Conservation (phyloP, 1,140 invertebrate species). For the Saccostrea echinata region DNA sequence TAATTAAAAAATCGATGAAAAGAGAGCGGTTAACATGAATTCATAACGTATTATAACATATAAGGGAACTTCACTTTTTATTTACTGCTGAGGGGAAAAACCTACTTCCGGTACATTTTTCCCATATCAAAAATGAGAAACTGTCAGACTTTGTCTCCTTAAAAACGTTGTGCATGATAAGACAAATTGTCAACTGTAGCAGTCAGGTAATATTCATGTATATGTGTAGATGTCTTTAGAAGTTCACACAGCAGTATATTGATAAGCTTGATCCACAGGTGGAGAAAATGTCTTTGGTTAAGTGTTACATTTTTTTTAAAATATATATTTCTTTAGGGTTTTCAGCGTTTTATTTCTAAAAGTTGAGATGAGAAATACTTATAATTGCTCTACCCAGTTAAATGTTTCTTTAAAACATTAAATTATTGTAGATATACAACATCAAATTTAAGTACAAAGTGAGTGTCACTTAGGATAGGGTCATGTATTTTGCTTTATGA, state of each 20-base stretch:
- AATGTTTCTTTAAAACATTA: too few relatives aligned
- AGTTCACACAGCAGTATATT: background rate
- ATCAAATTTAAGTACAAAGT: too few relatives aligned
- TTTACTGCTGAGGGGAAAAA: constrained; percentile 13
- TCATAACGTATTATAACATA: background rate
- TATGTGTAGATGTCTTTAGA: background rate
- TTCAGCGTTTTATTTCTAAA: too few relatives aligned
- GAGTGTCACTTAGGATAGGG: too few relatives aligned
- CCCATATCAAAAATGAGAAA: constrained; percentile 29
- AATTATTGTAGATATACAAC: too few relatives aligned
- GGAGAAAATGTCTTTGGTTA: background rate
- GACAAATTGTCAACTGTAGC: background rate
- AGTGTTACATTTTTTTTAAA: too few relatives aligned
- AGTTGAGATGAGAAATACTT: too few relatives aligned
- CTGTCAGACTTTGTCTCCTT: constrained; percentile 23
- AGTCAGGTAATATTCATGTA: background rate
- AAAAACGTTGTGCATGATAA: background rate
- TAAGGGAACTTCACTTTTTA: background rate
- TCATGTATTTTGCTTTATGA: too few relatives aligned
- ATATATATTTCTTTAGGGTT: too few relatives aligned
- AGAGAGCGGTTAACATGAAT: background rate
- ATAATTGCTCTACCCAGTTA: too few relatives aligned
- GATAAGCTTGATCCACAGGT: background rate
- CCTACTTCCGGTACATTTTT: constrained; percentile 34
- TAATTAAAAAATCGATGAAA: background rate